Evolutionary conservation across 1,140 invertebrate genomes (phyloP), one percentile per base, ranked within the genome.

Genomic region (Heliconius hewitsoni): DNA sequence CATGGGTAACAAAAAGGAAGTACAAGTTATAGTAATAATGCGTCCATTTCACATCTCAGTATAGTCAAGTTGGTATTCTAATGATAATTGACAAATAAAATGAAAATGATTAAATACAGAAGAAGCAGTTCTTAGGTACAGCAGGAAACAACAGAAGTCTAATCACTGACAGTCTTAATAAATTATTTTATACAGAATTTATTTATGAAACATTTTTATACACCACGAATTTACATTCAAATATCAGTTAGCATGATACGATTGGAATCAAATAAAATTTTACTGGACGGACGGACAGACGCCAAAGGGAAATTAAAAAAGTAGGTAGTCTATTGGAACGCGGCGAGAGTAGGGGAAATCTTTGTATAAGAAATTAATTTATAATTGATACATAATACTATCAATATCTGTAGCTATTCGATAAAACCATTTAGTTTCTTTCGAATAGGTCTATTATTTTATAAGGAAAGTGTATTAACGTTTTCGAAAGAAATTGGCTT

Each of bases 211-310:
- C 85, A 82, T 83, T 82, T 90, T 90, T 91, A 91, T 86, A 92
- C 85, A 85, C 82, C 81, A 87, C 84, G 80, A 86, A 88, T 90
- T 90, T 90, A 90, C 87, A 91, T 81, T 76, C 46, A 86, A 85
- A 83, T 34, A 66, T 80, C 84, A 80, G 73, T 77, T 66, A 66
- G 82, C 80, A 79, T 82, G 74, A 84, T 84, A 82, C 77, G 78
- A 84, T 81, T 84, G 86, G 87, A 90, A 88, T 89, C 77, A 81
- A 91, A 90, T 87, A 75, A 84, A 90, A 91, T 85, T 82, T 84
- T 77, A 81, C 87, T 94, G 93, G 93, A 94, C 93, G 93, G 93
- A 94, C 87, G 91, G 91, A 93, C 83, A 93, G 87, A 90, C 87
- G 80, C 83, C 79, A 88, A 86, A 75, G 34, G 37, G 71, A 72